A percentile compares a stretch with the other conserved stretches of the same genome.
phyloP scores from a whole-genome alignment of 2,888 invertebrate species.

The Aradus depressus region DNA sequence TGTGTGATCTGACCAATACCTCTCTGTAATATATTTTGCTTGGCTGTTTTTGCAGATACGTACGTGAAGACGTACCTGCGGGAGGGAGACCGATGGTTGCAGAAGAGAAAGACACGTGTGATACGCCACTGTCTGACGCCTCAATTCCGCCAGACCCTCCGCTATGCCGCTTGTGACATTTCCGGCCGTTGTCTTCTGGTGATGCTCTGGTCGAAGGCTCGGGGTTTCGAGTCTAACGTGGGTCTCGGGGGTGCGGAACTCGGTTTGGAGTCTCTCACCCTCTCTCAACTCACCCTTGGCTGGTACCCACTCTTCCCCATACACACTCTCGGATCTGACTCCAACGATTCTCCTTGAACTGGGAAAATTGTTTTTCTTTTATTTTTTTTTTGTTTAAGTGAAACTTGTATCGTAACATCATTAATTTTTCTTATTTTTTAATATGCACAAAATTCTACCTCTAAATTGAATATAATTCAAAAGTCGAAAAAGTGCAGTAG shows the following conservation, averaged over 20 bases:
- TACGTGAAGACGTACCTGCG: conserved; percentile 89
- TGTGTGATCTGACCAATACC: too few relatives aligned
- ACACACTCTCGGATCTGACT: conserved; percentile 62
- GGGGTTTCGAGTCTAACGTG: conserved; percentile 69
- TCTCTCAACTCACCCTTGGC: conserved; percentile 69
- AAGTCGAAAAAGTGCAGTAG: too few relatives aligned
- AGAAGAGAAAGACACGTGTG: conserved; percentile 83
- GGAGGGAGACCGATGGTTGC: conserved; percentile 77
- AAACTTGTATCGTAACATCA: not conserved
- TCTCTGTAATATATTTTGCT: too few relatives aligned
- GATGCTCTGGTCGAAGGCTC: conserved; percentile 71
- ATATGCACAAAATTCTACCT: too few relatives aligned
- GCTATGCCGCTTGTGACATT: conserved; percentile 51
- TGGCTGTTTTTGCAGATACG: conserved; percentile 75
- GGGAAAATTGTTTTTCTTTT: too few relatives aligned
- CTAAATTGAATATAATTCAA: too few relatives aligned
- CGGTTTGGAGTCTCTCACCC: conserved; percentile 65
- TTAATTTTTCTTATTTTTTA: not conserved
- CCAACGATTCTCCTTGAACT: conserved; percentile 44
- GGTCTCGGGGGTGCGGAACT: conserved; percentile 77
- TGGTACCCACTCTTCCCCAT: conserved; percentile 90
- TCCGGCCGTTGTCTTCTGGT: conserved; percentile 64
- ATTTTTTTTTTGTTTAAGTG: too few relatives aligned
- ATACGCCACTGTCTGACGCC: conserved; percentile 72
- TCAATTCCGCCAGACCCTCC: conserved; percentile 75